phyloP scores from a whole-genome alignment of 2,888 invertebrate species.

The Seladonia tumulorum region DNA sequence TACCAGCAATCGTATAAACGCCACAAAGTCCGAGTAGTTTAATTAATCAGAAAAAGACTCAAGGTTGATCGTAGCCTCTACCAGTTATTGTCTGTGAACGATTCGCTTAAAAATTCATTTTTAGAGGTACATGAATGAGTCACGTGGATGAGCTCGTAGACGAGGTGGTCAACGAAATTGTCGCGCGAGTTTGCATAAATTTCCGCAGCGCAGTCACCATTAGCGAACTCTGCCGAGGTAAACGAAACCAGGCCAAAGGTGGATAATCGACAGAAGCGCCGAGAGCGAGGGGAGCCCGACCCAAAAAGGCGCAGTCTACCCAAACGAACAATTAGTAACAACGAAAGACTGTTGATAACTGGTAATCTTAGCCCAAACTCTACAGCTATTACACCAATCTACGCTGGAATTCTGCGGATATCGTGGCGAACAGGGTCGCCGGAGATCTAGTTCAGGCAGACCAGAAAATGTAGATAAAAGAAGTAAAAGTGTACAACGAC shows the following conservation, averaged over 20 bases:
- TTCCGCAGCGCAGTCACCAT: not conserved
- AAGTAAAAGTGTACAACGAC: not conserved
- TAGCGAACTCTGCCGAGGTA: not conserved
- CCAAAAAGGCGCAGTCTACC: not conserved
- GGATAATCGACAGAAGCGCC: not conserved
- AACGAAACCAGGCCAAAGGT: not conserved
- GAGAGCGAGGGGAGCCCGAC: not conserved
- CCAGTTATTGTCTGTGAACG: not conserved
- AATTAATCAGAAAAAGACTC: not conserved
- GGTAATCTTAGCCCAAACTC: not conserved
- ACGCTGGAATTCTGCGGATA: not conserved
- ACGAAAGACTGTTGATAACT: not conserved
- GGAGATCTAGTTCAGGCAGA: slow-evolving; percentile 19
- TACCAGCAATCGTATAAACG: not conserved
- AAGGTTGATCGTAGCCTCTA: not conserved
- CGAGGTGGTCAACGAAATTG: not conserved
- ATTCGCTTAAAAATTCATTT: not conserved
- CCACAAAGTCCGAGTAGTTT: not conserved
- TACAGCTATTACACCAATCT: slow-evolving; percentile 20
- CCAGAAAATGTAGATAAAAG: not conserved
- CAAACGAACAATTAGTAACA: not conserved
- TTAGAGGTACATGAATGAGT: not conserved
- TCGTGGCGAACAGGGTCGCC: not conserved
- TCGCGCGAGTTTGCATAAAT: not conserved
- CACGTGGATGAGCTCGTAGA: not conserved